Base-by-base conservation (phyloP, 1,140 invertebrate genomes). In the Neuroterus valhalla region DNA sequence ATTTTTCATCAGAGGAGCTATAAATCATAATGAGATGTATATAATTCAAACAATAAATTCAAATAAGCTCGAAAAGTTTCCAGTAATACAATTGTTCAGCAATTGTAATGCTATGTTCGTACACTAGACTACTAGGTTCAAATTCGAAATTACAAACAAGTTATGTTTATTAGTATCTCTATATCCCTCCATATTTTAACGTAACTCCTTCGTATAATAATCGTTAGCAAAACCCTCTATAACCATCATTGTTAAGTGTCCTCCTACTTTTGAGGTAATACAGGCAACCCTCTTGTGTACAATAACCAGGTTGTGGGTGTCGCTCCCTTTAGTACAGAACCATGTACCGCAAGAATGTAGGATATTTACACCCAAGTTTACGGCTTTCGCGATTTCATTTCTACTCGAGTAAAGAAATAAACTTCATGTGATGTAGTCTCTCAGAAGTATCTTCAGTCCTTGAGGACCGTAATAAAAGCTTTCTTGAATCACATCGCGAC, bases 321-420 rank as follows among this genome's bases (percentile, higher is more conserved):
- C 23, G 55, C 55, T 62, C 31, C 55, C 55, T 62, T 62, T 62
- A 62, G 55, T 62, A 62, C 26, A 62, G 23, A 62, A 62, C 55
- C 55, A 62, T 62, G 55, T 62, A 23, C 31, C 55, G 21, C 55
- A 62, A 23, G 55, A 62, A 62, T 62, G 55, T 62, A 12, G 26
- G 55, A 31, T 62, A 62, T 62, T 62, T 62, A 62, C 55, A 31
- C 55, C 55, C 23, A 31, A 62, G 21, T 62, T 62, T 62, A 62
- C 31, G 15, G 55, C 55, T 62, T 62, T 62, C 55, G 55, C 31
- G 55, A 62, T 62, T 62, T 62, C 55, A 62, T 62, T 23, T 62
- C 55, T 62, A 15, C 55, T 62, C 55, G 31, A 12, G 26, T 38
- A 14, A 62, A 62, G 21, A 31, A 62, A 26, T 62, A 31, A 31